Percentiles rank a stretch among this genome's conserved stretches.
These are phyloP conservation scores for Melanotaenia maccullochi DNA, from an alignment of 2,797 vertebrate species.

Conservation along the genomic window DNA sequence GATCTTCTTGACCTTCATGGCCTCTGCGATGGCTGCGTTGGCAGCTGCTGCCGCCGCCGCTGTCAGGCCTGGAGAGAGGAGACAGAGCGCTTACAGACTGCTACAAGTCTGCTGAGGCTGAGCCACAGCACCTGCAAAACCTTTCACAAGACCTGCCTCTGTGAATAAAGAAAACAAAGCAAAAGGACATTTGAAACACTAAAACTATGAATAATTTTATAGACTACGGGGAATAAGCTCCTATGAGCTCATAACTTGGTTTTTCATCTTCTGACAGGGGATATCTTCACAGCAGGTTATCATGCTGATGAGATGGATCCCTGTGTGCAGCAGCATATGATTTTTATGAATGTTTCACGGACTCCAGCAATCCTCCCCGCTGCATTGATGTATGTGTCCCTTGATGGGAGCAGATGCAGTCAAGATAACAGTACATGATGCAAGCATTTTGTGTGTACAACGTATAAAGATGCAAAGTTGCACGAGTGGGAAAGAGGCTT, in stretches of 20 bases:
- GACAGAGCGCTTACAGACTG: constrained; percentile 65
- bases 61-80: constrained; percentile 89
- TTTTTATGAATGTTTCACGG: constrained; percentile 74
- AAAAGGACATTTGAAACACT: constrained; percentile 61
- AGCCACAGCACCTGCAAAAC: constrained; percentile 65
- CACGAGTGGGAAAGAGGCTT: constrained; percentile 6
- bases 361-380: constrained; percentile 51
- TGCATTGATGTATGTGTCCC: constrained; percentile 67
- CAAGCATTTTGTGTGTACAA: constrained; percentile 73
- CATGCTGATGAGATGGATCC: constrained; percentile 74
- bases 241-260: constrained; percentile 61
- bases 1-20: constrained; percentile 99
- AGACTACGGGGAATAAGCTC: constrained; percentile 61
- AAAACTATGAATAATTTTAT: constrained; percentile 77
- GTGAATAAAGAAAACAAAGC: constrained; percentile 38
- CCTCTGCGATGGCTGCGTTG: constrained; percentile 98
- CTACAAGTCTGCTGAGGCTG: constrained; percentile 66
- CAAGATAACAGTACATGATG: constrained; percentile 71
- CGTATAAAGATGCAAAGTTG: constrained; percentile 22
- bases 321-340: constrained; percentile 64
- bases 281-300: constrained; percentile 74
- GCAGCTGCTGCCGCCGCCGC: constrained; percentile 96
- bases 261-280: constrained; percentile 73
- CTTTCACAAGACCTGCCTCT: constrained; percentile 54
- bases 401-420: constrained; percentile 79